Evolutionary conservation across 2,797 vertebrate species (phyloP), one percentile per base, ranked within the genome.

Genomic region (Dermochelys coriacea): DNA sequence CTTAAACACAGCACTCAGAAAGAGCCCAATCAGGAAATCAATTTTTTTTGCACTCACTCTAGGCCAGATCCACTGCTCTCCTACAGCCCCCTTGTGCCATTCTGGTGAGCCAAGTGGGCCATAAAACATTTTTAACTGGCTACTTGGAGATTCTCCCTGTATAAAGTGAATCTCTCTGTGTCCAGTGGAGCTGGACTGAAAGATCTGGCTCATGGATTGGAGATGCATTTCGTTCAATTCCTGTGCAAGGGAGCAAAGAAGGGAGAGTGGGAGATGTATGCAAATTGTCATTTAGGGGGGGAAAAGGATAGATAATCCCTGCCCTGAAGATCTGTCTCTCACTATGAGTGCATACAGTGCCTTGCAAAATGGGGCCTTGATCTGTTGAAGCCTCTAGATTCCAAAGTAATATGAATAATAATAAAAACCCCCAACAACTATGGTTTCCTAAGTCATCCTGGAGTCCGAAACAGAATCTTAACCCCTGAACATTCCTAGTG

Each of bases 71-170:
- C 55, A 57, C 85, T 57, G 37, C 19, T 83, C 57, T 81, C 79
- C 64, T 79, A 25, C 8, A 74, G 41, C 16, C 50, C 23, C 2
- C 45, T 45, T 5, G 57, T 47, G 80, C 23, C 85, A 77, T 77
- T 45, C 9, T 64, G 54, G 50, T 2, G 6, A 0, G 3, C 41
- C n/a, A 25, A 74, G 71, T 37, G 71, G 71, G 19, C 12, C 51
- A 12, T 27, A 21, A 6, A 0, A 0, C 64, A 82, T 71, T 86
- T 61, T 34, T 0, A 47, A 14, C 61, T n/a, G 88, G 31, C 34
- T 8, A 3, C 47, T 4, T 15, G 2, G 61, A 27, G 59, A 41
- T 1, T 64, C 12, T 25, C 2, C 59, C 18, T 47, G 1, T 15
- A 80, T 77, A 64, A 85, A 27, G 18, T 0, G 3, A 68, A 41